A percentile compares a stretch with the other conserved stretches of the same genome.
phyloP scores from a whole-genome alignment of 2,797 vertebrate species.

The Otolemur crassicaudatus region DNA sequence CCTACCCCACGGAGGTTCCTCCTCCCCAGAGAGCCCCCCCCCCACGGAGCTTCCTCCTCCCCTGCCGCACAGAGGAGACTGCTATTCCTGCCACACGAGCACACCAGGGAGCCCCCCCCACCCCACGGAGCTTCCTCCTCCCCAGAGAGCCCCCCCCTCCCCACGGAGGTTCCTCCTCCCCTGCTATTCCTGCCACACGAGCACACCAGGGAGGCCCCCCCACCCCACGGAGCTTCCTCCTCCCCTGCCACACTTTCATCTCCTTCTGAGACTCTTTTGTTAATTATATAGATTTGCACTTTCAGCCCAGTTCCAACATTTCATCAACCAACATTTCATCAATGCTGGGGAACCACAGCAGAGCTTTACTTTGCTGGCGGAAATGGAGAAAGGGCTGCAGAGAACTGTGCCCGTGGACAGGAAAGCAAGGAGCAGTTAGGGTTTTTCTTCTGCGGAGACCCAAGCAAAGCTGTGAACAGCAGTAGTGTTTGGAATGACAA shows the following conservation, averaged over 20 bases:
- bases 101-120: no score
- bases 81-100: background rate
- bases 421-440: background rate
- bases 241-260: no score
- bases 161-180: no score
- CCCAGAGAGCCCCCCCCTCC: no score
- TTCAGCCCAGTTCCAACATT: background rate
- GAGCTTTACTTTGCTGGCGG: background rate
- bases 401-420: background rate
- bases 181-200: no score
- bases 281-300: background rate
- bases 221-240: background rate
- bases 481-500: background rate
- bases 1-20: background rate
- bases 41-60: background rate
- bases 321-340: background rate
- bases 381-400: background rate
- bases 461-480: background rate
- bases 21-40: no score
- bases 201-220: no score
- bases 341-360: background rate
- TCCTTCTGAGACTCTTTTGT: background rate
- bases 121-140: no score
- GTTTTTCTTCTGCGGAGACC: background rate
- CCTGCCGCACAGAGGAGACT: no score